Percentiles rank a stretch among this genome's conserved stretches.
phyloP scores from a whole-genome alignment of 2,888 invertebrate species.

The Eupithecia abbreviata region DNA sequence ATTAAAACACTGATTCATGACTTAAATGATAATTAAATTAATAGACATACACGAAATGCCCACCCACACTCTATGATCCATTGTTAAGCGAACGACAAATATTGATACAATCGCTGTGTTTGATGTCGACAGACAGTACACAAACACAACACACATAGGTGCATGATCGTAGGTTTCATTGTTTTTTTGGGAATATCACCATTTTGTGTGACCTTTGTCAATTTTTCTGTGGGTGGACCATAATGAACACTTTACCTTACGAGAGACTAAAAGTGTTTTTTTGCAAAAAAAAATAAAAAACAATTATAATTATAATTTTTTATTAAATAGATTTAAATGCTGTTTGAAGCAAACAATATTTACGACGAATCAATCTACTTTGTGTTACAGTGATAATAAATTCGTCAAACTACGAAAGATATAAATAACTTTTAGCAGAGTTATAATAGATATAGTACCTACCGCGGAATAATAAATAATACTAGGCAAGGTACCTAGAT shows the following conservation, averaged over 20 bases:
- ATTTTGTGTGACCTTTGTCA: neutral
- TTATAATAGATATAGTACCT: neutral
- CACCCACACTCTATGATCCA: slow-evolving; percentile 69
- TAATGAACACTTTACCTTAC: neutral
- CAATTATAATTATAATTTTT: neutral
- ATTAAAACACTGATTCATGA: slow-evolving; percentile 58
- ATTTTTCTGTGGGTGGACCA: neutral
- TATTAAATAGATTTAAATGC: neutral
- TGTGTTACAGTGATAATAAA: too few relatives aligned
- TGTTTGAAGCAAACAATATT: neutral
- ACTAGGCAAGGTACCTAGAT: neutral
- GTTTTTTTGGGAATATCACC: slow-evolving; percentile 11
- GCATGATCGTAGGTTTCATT: slow-evolving; percentile 32
- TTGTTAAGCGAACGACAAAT: slow-evolving; percentile 76
- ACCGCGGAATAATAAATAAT: neutral
- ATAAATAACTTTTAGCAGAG: too few relatives aligned
- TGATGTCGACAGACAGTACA: slow-evolving; percentile 53
- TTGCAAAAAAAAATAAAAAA: neutral
- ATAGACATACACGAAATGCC: slow-evolving; percentile 64
- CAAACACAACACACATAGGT: slow-evolving; percentile 28
- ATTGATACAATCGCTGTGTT: slow-evolving; percentile 70
- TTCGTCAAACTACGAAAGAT: too few relatives aligned
- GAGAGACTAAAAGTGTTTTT: neutral
- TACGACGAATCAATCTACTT: too few relatives aligned
- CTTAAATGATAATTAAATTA: slow-evolving; percentile 73